Evolutionary conservation across 2,113 vertebrate genomes (phyloP), one percentile per base, ranked within the genome.

Genomic region (Pluvianellus socialis): DNA sequence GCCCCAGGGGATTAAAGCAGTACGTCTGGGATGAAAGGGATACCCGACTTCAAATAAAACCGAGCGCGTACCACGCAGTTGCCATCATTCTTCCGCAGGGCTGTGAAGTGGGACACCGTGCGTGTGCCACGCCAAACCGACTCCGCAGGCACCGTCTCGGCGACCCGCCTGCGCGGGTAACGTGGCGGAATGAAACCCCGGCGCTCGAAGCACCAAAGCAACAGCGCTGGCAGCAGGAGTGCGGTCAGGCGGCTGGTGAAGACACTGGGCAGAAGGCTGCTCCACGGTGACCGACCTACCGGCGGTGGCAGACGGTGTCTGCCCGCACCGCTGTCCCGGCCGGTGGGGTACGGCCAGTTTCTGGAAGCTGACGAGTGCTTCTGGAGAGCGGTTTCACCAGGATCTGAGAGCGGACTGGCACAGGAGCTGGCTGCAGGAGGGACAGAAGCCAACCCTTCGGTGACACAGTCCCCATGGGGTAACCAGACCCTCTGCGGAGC

Each of bases 101-200:
- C 92, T 23, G 66, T 8, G 56, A n/a, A 30, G 38, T 2, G 8
- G 12, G 7, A 17, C 4, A 3, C 47, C 2, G 0, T 0, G 6
- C 0, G 5, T 11, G 17, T 56, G 56, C 50, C 52, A 8, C 1
- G 4, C 58, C 52, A 59, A 8, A 13, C 40, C 2, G 20, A 3
- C 23, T 13, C 68, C n/a, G 4, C 1, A 0, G 33, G 83, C 77
- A 45, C 72, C 2, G 1, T 24, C 62, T 33, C 0, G 3, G 76
- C 0, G 1, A 45, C 20, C 18, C 19, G 68, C 1, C 3, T 7
- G 24, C 1, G 15, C 4, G 47, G 24, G 38, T 14, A 7, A 18
- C 14, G 0, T 0, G 3, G 35, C 1, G 2, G 23, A 52, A 14
- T 2, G 4, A 35, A 62, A 24, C 0, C 4, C 23, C 0, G 0